Conservation (phyloP, 37 sponge, comb jelly and placozoan species). For the Halichondria panicea region DNA sequence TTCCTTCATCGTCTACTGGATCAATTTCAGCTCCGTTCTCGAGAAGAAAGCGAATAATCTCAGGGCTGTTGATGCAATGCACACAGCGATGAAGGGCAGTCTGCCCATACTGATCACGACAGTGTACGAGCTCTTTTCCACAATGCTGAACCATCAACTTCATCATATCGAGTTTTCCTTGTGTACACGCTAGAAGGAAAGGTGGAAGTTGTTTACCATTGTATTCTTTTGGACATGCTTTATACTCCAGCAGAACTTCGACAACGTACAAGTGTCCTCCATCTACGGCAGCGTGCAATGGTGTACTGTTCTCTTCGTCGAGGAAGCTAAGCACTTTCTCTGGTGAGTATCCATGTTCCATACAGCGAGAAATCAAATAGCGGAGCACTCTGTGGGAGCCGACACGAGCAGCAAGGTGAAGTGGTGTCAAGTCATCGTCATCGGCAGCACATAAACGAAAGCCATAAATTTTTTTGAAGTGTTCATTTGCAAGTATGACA, state of each 20-base stretch:
- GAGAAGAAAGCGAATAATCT: slow-evolving; percentile 46
- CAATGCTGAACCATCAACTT: slow-evolving; percentile 38
- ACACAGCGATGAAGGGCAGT: slow-evolving; percentile 58
- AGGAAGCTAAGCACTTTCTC: slow-evolving; percentile 60
- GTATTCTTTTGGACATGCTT: slow-evolving; percentile 36
- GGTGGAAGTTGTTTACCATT: slow-evolving; percentile 71
- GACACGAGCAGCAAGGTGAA: slow-evolving; percentile 65
- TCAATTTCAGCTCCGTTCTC: slow-evolving; percentile 45
- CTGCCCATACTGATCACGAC: slow-evolving; percentile 35
- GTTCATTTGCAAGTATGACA: neutral
- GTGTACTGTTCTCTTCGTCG: slow-evolving; percentile 86
- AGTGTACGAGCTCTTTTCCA: slow-evolving; percentile 14
- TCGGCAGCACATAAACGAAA: slow-evolving; percentile 79
- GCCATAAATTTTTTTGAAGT: neutral
- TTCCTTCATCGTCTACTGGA: slow-evolving; percentile 49
- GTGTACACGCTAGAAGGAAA: slow-evolving; percentile 68
- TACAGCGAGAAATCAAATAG: slow-evolving; percentile 37
- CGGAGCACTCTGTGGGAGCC: slow-evolving; percentile 67
- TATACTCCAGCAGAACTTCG: slow-evolving; percentile 65
- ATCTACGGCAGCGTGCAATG: slow-evolving; percentile 84
- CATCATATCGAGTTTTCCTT: slow-evolving; percentile 63
- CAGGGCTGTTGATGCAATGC: slow-evolving; percentile 23
- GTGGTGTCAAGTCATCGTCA: slow-evolving; percentile 69
- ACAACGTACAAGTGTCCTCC: slow-evolving; percentile 76
- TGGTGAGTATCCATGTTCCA: slow-evolving; percentile 58